phyloP scores from a whole-genome alignment of 2,113 vertebrate genomes.

The Brachionichthys hirsutus region DNA sequence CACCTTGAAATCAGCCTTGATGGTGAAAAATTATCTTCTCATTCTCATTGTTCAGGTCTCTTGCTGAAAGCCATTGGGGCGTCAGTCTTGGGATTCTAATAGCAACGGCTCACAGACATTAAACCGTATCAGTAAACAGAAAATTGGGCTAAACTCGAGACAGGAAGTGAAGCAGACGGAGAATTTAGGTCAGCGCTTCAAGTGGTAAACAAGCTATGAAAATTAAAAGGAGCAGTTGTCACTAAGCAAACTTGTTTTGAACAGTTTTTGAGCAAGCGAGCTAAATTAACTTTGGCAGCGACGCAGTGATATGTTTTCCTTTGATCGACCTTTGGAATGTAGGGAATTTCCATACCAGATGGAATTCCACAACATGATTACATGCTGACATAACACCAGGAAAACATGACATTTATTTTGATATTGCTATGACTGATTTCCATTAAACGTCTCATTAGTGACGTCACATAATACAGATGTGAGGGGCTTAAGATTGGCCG shows the following conservation, averaged over 20 bases:
- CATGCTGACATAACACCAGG: no score
- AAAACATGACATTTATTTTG: no score
- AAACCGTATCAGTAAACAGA: slow-evolving; percentile 36
- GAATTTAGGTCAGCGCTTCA: neutral
- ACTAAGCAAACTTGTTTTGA: neutral
- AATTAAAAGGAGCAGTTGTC: neutral
- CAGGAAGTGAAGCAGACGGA: slow-evolving; percentile 17
- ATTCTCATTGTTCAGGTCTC: slow-evolving; percentile 17
- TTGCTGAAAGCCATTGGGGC: neutral
- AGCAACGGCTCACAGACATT: slow-evolving; percentile 31
- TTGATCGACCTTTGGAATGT: no score
- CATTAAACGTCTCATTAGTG: no score
- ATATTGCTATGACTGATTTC: no score
- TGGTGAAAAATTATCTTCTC: slow-evolving; percentile 15
- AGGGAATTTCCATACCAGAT: no score
- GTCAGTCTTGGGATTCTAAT: slow-evolving; percentile 27
- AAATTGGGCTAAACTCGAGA: slow-evolving; percentile 22
- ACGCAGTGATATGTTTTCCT: no score
- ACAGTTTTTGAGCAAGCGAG: no score
- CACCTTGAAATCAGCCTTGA: slow-evolving; percentile 44
- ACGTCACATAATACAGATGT: no score
- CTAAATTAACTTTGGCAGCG: no score
- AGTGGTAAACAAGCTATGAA: slow-evolving; percentile 27
- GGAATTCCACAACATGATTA: no score
- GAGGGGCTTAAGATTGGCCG: no score